Conservation (phyloP, 1,140 invertebrate species). For the Pachypsylla venusta region DNA sequence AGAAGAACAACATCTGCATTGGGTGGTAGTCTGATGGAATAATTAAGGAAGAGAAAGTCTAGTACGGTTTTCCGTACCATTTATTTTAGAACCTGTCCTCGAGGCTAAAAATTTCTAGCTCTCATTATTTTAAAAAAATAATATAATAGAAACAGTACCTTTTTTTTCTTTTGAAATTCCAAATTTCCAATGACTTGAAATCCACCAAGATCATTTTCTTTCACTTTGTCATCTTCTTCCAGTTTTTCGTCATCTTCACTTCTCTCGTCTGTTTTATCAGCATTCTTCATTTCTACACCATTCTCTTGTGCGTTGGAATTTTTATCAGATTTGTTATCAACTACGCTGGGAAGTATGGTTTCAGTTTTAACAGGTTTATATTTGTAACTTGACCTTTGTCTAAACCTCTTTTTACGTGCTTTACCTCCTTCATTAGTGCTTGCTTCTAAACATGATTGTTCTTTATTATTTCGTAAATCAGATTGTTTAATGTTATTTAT, state of each 20-base stretch:
- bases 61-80: too few relatives aligned
- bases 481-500: not conserved
- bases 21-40: too few relatives aligned
- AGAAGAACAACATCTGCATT: too few relatives aligned
- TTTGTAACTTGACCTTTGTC: not conserved
- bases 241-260: not conserved
- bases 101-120: too few relatives aligned
- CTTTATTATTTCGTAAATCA: not conserved
- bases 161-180: slow-evolving; percentile 16
- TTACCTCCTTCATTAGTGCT: not conserved
- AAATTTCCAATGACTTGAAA: slow-evolving; percentile 18
- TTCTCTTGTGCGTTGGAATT: not conserved
- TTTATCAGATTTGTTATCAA: not conserved
- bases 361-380: too few relatives aligned
- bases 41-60: too few relatives aligned
- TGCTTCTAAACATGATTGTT: not conserved
- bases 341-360: too few relatives aligned
- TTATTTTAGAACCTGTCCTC: too few relatives aligned
- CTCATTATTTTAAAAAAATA: too few relatives aligned
- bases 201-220: not conserved
- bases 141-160: too few relatives aligned
- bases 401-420: slow-evolving; percentile 2
- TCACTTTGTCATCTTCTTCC: slow-evolving; percentile 6
- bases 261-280: not conserved
- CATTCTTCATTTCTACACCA: not conserved